Base-by-base conservation (phyloP, 2,888 invertebrate genomes). In the Agrypnus murinus region DNA sequence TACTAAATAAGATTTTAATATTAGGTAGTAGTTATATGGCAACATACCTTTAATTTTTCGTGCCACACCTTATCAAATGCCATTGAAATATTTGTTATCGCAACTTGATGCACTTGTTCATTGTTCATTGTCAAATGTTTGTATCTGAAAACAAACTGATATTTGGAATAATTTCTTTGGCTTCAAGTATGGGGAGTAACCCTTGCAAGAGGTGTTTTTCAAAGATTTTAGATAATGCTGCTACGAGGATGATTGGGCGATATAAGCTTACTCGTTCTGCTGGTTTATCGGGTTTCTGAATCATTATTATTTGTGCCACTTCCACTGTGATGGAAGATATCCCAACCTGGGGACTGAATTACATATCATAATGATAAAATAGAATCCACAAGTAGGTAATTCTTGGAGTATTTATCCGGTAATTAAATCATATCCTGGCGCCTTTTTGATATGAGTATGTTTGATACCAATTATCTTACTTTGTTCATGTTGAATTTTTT, bases 31-130 rank as follows among this genome's bases (percentile, higher is more conserved):
- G 34, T 17, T 38, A 25, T 58, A 19, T 38, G 58, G 58, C 38
- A 62, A 25, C n/a, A 9, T 3, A 4, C 19, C 19, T 64, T 64
- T 12, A 64, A 17, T 0, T 55, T 40, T 17, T 55, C 53, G 12
- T 64, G 40, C n/a, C 48, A 62, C 4, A 62, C 46, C 19, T 62
- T 45, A n/a, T 62, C 62, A 9, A 62, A 62, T 10, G 64, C 53
- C 53, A 14, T 36, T 2, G 25, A 43, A 12, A 64, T 12, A 10
- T 64, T 55, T 53, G 19, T 32, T 19, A 55, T 53, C 12, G 19
- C 40, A 15, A 55, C 53, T 14, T 55, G 14, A 53, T 65, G 38
- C 4, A 64, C 31, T 40, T 63, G 62, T 36, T 63, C 62, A 8
- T n/a, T n/a, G n/a, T n/a, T n/a, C n/a, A 34, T 36, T 34, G 48